These are phyloP conservation scores for Notechis scutatus DNA, from an alignment of 2,113 vertebrate genomes.

Conservation along the genomic window DNA sequence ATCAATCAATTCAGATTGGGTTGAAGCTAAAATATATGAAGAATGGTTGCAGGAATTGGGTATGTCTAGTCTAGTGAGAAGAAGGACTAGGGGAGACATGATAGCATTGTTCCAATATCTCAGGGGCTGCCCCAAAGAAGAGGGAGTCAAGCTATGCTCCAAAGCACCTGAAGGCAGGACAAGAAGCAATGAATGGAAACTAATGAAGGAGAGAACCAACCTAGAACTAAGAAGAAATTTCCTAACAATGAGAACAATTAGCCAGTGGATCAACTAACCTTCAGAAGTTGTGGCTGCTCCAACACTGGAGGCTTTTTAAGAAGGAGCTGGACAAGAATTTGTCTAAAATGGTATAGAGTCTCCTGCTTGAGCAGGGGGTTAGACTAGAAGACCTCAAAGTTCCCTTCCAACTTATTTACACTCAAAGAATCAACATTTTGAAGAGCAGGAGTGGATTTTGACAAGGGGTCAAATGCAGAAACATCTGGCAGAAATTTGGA, in stretches of 20 bases:
- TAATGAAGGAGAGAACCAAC: neutral
- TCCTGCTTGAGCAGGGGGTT: too few species aligned
- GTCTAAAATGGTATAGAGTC: neutral
- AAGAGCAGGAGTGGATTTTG: neutral
- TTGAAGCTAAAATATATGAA: neutral
- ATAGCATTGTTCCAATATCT: neutral
- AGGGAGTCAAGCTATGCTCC: neutral
- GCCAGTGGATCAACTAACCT: neutral
- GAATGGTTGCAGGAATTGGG: neutral
- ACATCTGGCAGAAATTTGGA: neutral
- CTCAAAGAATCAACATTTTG: neutral
- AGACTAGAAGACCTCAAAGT: too few species aligned
- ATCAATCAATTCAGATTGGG: neutral
- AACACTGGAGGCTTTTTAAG: neutral
- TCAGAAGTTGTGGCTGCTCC: neutral
- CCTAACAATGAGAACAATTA: neutral
- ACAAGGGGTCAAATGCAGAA: neutral
- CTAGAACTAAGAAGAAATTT: neutral
- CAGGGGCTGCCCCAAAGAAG: neutral
- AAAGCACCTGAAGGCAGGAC: neutral
- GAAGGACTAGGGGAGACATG: neutral
- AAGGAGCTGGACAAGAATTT: neutral
- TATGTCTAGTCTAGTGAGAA: neutral
- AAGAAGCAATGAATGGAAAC: neutral
- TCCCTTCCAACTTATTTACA: neutral